phyloP scores from a whole-genome alignment of 2,113 vertebrate genomes.

The Carettochelys insculpta region DNA sequence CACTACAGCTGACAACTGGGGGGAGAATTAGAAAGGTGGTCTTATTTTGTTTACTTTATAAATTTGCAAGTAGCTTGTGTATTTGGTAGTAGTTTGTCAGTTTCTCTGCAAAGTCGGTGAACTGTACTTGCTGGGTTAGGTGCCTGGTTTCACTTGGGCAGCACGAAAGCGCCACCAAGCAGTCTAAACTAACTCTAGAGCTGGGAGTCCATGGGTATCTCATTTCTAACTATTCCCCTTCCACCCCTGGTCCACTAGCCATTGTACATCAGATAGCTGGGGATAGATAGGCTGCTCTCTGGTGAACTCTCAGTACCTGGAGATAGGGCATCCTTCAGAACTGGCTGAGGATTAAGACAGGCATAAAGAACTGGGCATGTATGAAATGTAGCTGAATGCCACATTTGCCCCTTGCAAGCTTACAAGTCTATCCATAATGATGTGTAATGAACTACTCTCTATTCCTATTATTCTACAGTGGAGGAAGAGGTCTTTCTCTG shows the following conservation, averaged over 20 bases:
- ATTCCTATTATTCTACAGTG: neutral
- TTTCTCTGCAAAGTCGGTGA: neutral
- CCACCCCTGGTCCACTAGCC: too few relatives aligned
- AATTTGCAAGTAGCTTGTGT: neutral
- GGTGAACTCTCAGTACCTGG: neutral
- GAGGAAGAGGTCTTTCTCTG: neutral
- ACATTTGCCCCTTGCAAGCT: neutral
- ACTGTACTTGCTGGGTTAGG: neutral
- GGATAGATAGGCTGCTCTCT: neutral
- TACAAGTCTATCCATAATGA: neutral
- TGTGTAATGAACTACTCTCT: neutral
- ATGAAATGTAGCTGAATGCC: neutral
- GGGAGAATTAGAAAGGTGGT: neutral
- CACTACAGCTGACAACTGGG: neutral
- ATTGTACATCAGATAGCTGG: too few relatives aligned
- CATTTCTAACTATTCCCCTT: neutral
- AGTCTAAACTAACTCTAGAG: neutral
- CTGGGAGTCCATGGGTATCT: neutral
- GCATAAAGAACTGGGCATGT: neutral
- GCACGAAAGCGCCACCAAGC: neutral
- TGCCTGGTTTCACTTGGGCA: neutral
- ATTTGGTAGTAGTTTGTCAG: too few relatives aligned
- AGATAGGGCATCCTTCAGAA: neutral
- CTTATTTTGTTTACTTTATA: neutral
- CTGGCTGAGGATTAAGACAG: neutral